Evolutionary conservation across 1,140 invertebrate genomes (phyloP), one percentile per base, ranked within the genome.

Genomic region (Steinernema khuongi): DNA sequence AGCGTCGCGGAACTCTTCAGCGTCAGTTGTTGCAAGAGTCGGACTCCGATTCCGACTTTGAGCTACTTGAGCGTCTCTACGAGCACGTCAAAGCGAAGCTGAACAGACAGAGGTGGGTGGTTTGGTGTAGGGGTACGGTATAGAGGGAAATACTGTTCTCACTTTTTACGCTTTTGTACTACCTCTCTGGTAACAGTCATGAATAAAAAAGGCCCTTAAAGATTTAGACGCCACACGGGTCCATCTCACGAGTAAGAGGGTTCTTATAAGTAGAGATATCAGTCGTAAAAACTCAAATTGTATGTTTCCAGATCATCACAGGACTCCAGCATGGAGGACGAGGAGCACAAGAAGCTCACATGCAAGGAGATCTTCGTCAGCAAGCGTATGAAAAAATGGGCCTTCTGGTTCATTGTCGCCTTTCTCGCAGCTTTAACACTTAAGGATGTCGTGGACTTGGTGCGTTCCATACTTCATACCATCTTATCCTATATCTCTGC

Each of bases 321-420:
- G 14, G 11, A 14, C 2, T 17, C 50, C 7, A 60, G 50, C 50
- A 60, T 60, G 50, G 50, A 60, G 26, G 50, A 60, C 50, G 7
- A 7, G 50, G 50, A 60, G 22, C 7, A 60, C 50, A 7, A 22
- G 22, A 41, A 41, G n/a, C 36, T 41, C 36, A 60, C 67, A 1
- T 76, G 60, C 41, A 78, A 79, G 44, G 77, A 80, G 30, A 72
- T 69, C 0, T 72, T 81, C 28, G 74, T 70, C n/a, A 76, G 81
- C 11, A 75, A 78, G 74, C 74, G 71, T 60, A 70, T 82, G 28
- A 73, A 74, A 43, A 76, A 83, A 69, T 81, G 76, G 67, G 81
- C 76, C 14, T 84, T 84, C 71, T 81, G 83, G 73, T 79, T 85
- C 44, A 85, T 84, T 32, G 79, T 84, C 66, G 76, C 77, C 22